Conservation (phyloP, 2,113 vertebrate genomes). For the Entelurus aequoreus region DNA sequence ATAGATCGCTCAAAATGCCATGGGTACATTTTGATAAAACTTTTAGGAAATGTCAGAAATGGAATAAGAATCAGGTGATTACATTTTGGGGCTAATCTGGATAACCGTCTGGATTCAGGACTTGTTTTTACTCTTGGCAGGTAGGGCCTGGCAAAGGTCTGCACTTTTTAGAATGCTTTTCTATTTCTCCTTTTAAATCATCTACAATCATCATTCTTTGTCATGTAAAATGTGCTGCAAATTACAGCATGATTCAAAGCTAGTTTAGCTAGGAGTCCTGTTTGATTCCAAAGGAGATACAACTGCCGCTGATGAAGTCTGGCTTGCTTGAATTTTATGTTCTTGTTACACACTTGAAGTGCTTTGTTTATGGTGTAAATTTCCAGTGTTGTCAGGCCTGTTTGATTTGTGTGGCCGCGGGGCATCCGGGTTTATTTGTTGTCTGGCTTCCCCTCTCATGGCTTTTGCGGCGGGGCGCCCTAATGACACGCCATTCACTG, state of each 20-base stretch:
- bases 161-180: no score
- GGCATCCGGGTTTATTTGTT: slow-evolving; percentile 28
- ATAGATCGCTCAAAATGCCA: no score
- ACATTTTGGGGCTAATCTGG: no score
- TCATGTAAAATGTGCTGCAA: not conserved
- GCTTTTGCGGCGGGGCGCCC: slow-evolving; percentile 5
- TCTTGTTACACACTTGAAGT: slow-evolving; percentile 30
- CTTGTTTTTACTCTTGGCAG: no score
- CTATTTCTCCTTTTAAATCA: not conserved
- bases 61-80: no score
- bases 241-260: not conserved
- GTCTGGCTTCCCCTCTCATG: slow-evolving; percentile 12
- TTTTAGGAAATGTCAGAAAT: no score
- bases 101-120: no score
- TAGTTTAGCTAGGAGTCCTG: slow-evolving; percentile 22
- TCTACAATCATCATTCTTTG: not conserved
- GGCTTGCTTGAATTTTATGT: slow-evolving; percentile 37
- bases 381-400: slow-evolving; percentile 24
- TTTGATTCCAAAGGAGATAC: slow-evolving; percentile 40
- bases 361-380: slow-evolving; percentile 39
- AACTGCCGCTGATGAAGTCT: slow-evolving; percentile 27
- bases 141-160: no score
- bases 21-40: no score
- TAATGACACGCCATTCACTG: slow-evolving; percentile 8
- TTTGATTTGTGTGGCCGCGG: slow-evolving; percentile 35